Base-by-base conservation (phyloP, 2,797 vertebrate species). In the Limosa lapponica region DNA sequence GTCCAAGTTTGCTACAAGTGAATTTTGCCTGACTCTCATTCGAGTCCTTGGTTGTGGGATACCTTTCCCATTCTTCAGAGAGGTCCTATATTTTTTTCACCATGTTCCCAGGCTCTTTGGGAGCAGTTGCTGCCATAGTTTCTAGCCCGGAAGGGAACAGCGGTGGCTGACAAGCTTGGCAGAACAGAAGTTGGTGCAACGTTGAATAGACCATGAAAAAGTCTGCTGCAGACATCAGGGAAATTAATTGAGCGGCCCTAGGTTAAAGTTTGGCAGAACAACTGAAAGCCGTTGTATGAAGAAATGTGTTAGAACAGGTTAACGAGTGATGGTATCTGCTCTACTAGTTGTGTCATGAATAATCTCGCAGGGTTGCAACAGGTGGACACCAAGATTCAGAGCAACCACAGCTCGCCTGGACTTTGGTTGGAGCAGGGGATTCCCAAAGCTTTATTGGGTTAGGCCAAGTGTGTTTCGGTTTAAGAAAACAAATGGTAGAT, bases 241-340 rank as follows among this genome's bases (percentile, higher is more conserved):
- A 67, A 96, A 64, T 92, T 93, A 92, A 79, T 11, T 34, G 81
- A 84, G 90, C 82, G 90, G 93, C 95, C 81, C 32, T 85, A 75
- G 91, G 92, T 95, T 69, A 90, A 94, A 79, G 70, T 86, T 70
- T 96, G 95, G 96, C 93, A 94, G 66, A 84, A 91, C 27, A 95
- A 95, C 89, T 95, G 95, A 95, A 36, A 73, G 82, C 73, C 34
- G n/a, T 6, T 83, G 72, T 10, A 30, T 55, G 77, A 69, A 73
- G 93, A 86, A 72, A 89, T 84, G 77, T 79, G 96, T 79, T 82
- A 85, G 69, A 69, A 65, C 96, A 93, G 82, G 96, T 6, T 89
- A 84, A 62, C 8, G 1, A 88, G 30, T 4, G 90, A 90, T 93
- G 90, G 51, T 84, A 94, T 94, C 93, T 95, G 74, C 82, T 77